Conservation (phyloP, 35 echinoderm and acorn worm genomes). For the Eucidaris tribuloides region DNA sequence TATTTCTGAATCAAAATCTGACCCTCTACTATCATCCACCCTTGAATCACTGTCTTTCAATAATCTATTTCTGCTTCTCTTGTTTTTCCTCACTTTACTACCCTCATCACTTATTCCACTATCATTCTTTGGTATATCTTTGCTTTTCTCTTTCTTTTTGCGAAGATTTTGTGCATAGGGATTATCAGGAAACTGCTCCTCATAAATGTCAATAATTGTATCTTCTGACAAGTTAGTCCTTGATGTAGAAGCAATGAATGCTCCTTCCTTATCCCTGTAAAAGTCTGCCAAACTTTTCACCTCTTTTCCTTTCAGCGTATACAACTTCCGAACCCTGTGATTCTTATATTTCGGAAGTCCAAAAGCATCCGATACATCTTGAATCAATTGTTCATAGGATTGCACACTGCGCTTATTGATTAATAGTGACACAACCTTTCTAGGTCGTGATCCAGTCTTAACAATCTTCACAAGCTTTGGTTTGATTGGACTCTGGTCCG, state of each 20-base stretch:
- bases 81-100: slow-evolving; percentile 39
- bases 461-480: slow-evolving; percentile 83
- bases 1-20: not conserved
- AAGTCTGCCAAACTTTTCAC: slow-evolving; percentile 84
- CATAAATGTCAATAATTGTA: slow-evolving; percentile 60
- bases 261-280: slow-evolving; percentile 75
- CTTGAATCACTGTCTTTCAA: slow-evolving; percentile 27
- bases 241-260: slow-evolving; percentile 66
- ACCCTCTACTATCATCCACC: slow-evolving; percentile 10
- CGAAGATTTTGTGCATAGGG: slow-evolving; percentile 37
- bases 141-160: slow-evolving; percentile 54
- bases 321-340: slow-evolving; percentile 77
- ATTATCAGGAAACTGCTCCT: slow-evolving; percentile 70
- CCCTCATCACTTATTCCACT: slow-evolving; percentile 72
- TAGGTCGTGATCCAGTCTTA: slow-evolving; percentile 74
- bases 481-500: slow-evolving; percentile 55
- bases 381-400: slow-evolving; percentile 79
- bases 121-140: slow-evolving; percentile 58
- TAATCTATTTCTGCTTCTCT: not conserved
- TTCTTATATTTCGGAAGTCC: slow-evolving; percentile 83
- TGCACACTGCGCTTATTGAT: slow-evolving; percentile 88
- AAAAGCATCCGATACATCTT: slow-evolving; percentile 90
- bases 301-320: slow-evolving; percentile 79
- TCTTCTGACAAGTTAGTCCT: slow-evolving; percentile 60
- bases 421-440: slow-evolving; percentile 80